These are phyloP conservation scores for Sigmodon hispidus DNA, from an alignment of 2,113 vertebrate genomes.

Conservation along the genomic window DNA sequence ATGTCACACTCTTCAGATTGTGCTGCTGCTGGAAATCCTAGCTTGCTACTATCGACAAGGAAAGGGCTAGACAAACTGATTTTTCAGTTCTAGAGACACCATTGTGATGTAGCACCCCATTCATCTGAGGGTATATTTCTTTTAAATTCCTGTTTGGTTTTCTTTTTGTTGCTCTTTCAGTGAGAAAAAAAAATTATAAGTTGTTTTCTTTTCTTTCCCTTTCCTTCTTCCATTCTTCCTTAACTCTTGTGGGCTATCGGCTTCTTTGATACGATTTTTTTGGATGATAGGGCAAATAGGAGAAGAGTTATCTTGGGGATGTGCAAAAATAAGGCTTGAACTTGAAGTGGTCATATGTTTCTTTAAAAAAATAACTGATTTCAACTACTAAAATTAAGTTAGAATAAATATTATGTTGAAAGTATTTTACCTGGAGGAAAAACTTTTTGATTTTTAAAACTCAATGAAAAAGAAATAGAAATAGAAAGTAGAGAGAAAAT, in stretches of 20 bases:
- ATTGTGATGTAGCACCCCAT: background rate
- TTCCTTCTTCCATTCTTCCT: background rate
- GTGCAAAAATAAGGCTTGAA: background rate
- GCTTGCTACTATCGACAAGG: background rate
- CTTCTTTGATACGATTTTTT: background rate
- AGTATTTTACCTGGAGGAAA: background rate
- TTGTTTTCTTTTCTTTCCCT: background rate
- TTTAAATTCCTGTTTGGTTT: background rate
- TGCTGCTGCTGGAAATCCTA: background rate
- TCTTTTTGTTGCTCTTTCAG: background rate
- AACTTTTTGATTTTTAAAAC: constrained; percentile 1
- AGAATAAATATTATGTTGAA: background rate
- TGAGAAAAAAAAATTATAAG: background rate
- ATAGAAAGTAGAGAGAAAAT: background rate
- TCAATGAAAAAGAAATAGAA: background rate
- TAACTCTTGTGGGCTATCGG: background rate
- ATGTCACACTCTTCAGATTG: background rate
- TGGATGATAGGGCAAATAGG: background rate
- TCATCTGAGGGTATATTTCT: background rate
- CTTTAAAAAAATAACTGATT: background rate
- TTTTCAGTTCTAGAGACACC: background rate
- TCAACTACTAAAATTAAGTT: background rate
- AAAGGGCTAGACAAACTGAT: background rate
- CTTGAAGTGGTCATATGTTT: background rate
- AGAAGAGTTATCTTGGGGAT: background rate